Conservation (phyloP, 2,888 invertebrate genomes). For the Lithophane socia region DNA sequence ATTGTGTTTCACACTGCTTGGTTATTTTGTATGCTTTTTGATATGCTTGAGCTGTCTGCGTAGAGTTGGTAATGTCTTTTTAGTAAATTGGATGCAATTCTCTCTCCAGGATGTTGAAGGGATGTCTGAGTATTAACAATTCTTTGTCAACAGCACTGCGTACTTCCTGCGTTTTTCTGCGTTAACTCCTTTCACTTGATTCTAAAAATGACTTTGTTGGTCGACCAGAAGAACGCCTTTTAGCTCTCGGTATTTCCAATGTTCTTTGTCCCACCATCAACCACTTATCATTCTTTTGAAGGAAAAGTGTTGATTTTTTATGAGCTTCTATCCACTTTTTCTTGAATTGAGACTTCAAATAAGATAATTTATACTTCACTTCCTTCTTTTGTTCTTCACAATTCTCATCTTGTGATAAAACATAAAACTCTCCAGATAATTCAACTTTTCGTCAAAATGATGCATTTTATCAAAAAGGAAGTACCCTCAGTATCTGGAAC, state of each 20-base stretch:
- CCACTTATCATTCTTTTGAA: slow-evolving; percentile 16
- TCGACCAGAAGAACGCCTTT: slow-evolving; percentile 23
- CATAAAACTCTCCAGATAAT: slow-evolving; percentile 7
- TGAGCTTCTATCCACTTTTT: slow-evolving; percentile 18
- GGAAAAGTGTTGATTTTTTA: neutral
- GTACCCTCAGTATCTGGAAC: slow-evolving; percentile 4
- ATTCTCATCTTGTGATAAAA: slow-evolving; percentile 25
- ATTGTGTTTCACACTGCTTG: slow-evolving; percentile 20
- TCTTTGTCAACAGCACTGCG: slow-evolving; percentile 13
- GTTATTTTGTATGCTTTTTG: slow-evolving; percentile 28
- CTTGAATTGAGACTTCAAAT: slow-evolving; percentile 19
- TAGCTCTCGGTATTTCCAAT: slow-evolving; percentile 25
- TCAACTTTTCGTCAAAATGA: slow-evolving; percentile 26
- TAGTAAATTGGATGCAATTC: slow-evolving; percentile 23
- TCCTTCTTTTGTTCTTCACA: slow-evolving; percentile 21
- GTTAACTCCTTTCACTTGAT: slow-evolving; percentile 18
- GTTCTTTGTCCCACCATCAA: slow-evolving; percentile 14
- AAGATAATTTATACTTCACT: slow-evolving; percentile 20
- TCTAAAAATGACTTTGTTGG: slow-evolving; percentile 18
- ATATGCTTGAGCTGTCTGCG: slow-evolving; percentile 26
- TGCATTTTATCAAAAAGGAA: slow-evolving; percentile 8
- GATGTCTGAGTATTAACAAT: slow-evolving; percentile 20
- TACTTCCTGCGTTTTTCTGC: slow-evolving; percentile 21
- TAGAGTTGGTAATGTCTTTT: slow-evolving; percentile 19
- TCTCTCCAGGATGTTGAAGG: slow-evolving; percentile 18